Evolutionary conservation across 2,888 invertebrate species (phyloP).

Genomic region (Artemia sinica): DNA sequence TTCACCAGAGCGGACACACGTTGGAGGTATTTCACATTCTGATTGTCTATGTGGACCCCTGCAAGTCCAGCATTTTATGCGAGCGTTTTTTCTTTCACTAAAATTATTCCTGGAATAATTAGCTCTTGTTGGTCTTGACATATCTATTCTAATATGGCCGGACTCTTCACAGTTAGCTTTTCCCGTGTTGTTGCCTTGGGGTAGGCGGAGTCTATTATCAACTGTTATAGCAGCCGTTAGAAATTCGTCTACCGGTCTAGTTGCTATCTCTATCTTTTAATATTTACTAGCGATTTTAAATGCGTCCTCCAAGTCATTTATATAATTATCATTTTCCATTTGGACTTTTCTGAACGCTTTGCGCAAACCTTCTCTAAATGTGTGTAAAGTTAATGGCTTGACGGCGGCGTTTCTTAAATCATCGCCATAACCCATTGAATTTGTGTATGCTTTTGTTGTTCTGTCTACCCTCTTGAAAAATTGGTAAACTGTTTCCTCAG

Average conservation of each 20-base stretch:
- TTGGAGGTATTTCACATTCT: too few species aligned
- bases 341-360: not conserved
- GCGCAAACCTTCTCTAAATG: not conserved
- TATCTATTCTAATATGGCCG: too few species aligned
- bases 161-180: too few species aligned
- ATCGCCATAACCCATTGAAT: not conserved
- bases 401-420: not conserved
- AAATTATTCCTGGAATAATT: too few species aligned
- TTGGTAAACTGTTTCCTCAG: not conserved
- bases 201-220: too few species aligned
- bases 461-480: not conserved
- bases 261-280: not conserved
- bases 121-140: too few species aligned
- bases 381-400: not conserved
- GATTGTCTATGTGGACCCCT: too few species aligned
- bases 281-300: not conserved
- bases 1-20: too few species aligned
- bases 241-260: not conserved
- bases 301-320: not conserved
- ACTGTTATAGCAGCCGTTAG: too few species aligned
- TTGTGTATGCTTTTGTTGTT: not conserved
- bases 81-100: too few species aligned
- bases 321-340: not conserved
- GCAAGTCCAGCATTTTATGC: too few species aligned
- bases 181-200: too few species aligned